Evolutionary conservation across 2,113 vertebrate genomes (phyloP).

Genomic region (Cyanistes caeruleus): DNA sequence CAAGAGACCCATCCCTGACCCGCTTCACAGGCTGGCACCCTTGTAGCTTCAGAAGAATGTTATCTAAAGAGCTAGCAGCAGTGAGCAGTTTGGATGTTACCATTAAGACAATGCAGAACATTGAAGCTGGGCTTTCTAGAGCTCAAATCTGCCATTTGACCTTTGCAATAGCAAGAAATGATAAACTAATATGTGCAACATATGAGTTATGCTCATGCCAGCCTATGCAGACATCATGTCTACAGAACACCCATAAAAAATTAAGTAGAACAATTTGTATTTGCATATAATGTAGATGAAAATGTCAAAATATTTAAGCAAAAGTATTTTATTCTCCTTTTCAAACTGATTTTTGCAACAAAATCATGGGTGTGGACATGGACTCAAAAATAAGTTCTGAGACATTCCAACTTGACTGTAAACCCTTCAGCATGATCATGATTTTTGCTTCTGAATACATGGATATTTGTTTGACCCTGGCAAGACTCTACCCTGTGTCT

Average conservation of each 20-base stretch:
- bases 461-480: background rate
- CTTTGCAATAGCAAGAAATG: background rate
- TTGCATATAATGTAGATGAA: background rate
- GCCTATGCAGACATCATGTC: background rate
- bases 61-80: background rate
- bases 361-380: background rate
- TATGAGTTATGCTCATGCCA: background rate
- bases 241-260: background rate
- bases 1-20: background rate
- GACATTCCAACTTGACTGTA: background rate
- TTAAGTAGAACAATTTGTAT: background rate
- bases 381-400: background rate
- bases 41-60: background rate
- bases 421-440: background rate
- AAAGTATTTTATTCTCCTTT: background rate
- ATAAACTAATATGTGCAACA: background rate
- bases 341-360: background rate
- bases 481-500: background rate
- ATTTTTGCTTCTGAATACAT: slow-evolving; percentile 1
- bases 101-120: background rate
- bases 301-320: background rate
- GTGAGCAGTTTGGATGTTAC: background rate
- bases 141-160: background rate
- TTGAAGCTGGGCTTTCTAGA: background rate
- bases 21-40: background rate